Percentiles rank a stretch among this genome's conserved stretches.
Evolutionary conservation across 2,797 vertebrate species (phyloP).

Genomic region (Babyrousa celebensis): DNA sequence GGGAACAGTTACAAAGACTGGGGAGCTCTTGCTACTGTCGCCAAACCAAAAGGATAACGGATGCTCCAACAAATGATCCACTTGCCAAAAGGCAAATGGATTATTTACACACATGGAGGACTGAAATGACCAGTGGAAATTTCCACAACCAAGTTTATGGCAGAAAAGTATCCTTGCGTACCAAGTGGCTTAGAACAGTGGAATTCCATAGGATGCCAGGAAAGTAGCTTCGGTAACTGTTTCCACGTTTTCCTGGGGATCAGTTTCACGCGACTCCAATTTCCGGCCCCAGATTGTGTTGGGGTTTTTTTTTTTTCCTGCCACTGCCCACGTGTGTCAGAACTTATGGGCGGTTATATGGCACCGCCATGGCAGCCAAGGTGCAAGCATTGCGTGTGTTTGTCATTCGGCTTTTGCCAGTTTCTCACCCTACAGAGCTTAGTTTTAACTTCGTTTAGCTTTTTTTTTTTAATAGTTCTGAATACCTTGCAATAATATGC

Average conservation of each 20-base stretch:
- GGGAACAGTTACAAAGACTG: background rate
- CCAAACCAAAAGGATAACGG: background rate
- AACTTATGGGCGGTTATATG: too few relatives aligned
- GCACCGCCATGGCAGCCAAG: background rate
- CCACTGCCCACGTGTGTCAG: rapidly evolving
- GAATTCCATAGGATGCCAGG: background rate
- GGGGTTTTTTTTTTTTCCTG: background rate
- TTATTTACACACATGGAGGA: background rate
- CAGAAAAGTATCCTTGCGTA: background rate
- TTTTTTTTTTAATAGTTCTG: background rate
- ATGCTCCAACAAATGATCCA: background rate
- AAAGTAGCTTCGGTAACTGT: background rate
- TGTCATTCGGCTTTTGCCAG: background rate
- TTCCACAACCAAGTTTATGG: background rate
- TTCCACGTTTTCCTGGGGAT: rapidly evolving
- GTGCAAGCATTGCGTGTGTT: too few relatives aligned
- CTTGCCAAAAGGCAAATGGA: background rate
- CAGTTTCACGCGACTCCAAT: rapidly evolving
- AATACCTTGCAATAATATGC: background rate
- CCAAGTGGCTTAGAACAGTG: background rate
- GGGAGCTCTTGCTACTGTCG: background rate
- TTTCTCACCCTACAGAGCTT: background rate
- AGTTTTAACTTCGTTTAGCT: background rate
- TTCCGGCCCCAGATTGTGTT: rapidly evolving
- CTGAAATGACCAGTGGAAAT: background rate